These are phyloP conservation scores for Chloroceryle inda DNA, from an alignment of 2,797 vertebrate species.

Conservation along the genomic window DNA sequence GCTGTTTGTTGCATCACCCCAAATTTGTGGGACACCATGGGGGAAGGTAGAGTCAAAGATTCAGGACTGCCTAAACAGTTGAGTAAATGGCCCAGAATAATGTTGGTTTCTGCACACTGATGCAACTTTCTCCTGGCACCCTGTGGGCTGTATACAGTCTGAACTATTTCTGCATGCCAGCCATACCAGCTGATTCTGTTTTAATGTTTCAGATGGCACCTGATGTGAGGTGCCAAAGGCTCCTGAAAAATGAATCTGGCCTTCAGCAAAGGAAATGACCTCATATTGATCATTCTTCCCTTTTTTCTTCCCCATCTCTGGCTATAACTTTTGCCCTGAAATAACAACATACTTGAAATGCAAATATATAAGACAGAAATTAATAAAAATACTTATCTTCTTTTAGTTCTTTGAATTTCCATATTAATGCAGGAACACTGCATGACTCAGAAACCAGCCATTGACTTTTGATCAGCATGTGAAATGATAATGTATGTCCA, in stretches of 20 bases:
- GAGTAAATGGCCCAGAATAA: neutral
- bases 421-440: neutral
- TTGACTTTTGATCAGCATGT: neutral
- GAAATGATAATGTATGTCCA: neutral
- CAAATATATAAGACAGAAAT: constrained; percentile 9
- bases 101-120: neutral
- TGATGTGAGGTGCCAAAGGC: neutral
- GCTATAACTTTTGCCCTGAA: neutral
- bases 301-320: neutral
- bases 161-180: neutral
- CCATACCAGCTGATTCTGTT: neutral
- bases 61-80: neutral
- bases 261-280: neutral
- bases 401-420: constrained; percentile 11
- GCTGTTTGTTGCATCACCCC: neutral
- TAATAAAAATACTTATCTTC: neutral
- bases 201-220: neutral
- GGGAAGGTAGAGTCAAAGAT: neutral
- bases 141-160: neutral
- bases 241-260: neutral
- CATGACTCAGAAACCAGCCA: neutral
- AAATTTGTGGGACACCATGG: neutral
- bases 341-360: constrained; percentile 35
- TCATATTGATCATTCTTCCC: neutral
- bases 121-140: neutral